Evolutionary conservation across 2,888 invertebrate genomes (phyloP), one percentile per base, ranked within the genome.

Genomic region (Melieria picta): DNA sequence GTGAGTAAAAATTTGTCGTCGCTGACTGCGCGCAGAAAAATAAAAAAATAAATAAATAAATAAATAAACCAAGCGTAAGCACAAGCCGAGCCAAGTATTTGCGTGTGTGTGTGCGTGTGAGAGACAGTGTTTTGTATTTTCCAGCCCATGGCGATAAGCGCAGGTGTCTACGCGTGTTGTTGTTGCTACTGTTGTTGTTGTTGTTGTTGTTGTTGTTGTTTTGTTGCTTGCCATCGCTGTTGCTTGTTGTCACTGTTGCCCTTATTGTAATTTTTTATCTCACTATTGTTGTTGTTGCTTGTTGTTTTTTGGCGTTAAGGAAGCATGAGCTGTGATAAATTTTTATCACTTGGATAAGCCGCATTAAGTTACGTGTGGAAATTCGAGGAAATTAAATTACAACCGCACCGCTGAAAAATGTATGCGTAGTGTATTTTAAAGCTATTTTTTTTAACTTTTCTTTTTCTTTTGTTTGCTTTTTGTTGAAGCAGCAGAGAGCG

Each of bases 341-440:
- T 72, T 69, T 64, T 72, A 72, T 72, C 72, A 72, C 72, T 69
- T 65, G 65, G 69, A 61, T 72, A 69, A 72, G 65, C 72, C 62
- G 55, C 65, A 72, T 72, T 72, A 69, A 69, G 65, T 65, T 55
- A 45, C 43, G 45, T 58, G 11, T 13, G 48, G 55, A 68, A 16
- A 42, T 43, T 46, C 11, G 30, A 42, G 65, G 46, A 67, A 67
- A 67, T 67, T 67, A 67, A 67, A 58, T 67, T 60, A 60, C 42
- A 13, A 57, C 46, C 52, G 11, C 7, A 52, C 9, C 5, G 13
- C 13, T 52, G 52, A 6, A 52, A 52, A n/a, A 52, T 5, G 4
- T 11, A 7, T 7, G 52, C 52, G 9, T 52, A 13, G 58, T 13
- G 58, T 16, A 58, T 58, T 30, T 30, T 13, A 57, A 16, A 13